phyloP scores from a whole-genome alignment of 2,113 vertebrate species.

The Misgurnus mizolepis region DNA sequence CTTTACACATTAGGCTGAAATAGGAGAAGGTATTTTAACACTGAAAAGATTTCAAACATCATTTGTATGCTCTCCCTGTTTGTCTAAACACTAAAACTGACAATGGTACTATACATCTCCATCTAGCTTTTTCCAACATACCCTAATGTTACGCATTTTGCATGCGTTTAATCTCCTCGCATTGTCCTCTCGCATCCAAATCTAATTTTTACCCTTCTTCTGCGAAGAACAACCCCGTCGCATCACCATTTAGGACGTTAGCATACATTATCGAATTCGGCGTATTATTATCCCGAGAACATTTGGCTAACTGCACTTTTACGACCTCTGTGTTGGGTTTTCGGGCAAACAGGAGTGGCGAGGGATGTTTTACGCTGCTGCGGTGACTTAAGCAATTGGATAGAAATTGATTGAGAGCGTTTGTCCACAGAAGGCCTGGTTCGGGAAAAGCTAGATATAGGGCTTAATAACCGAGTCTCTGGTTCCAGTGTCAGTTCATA shows the following conservation, averaged over 20 bases:
- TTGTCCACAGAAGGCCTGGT: slow-evolving; percentile 39
- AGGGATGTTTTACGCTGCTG: slow-evolving; percentile 49
- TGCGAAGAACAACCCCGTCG: slow-evolving; percentile 12
- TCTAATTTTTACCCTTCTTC: slow-evolving; percentile 21
- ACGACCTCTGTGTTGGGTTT: slow-evolving; percentile 35
- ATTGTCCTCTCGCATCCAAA: slow-evolving; percentile 37
- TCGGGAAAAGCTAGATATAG: slow-evolving; percentile 51
- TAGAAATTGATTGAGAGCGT: slow-evolving; percentile 61
- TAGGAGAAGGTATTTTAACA: too few species aligned
- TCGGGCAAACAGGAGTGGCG: slow-evolving; percentile 47
- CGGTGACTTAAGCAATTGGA: slow-evolving; percentile 54
- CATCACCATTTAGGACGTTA: slow-evolving; percentile 46
- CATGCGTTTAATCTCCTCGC: slow-evolving; percentile 43
- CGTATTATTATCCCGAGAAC: slow-evolving; percentile 50
- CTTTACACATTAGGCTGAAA: neutral
- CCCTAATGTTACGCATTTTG: slow-evolving; percentile 18
- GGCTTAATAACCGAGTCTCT: slow-evolving; percentile 46
- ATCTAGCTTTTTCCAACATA: neutral
- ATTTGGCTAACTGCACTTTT: slow-evolving; percentile 52
- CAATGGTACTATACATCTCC: neutral
- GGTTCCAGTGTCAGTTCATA: slow-evolving; percentile 60
- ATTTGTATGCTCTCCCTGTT: neutral
- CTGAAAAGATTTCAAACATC: too few species aligned
- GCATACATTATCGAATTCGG: slow-evolving; percentile 48
- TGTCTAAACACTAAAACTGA: slow-evolving; percentile 5